A percentile compares a stretch with the other conserved stretches of the same genome.
These are phyloP conservation scores for Sipha maydis DNA, from an alignment of 2,888 invertebrate species.

Conservation along the genomic window DNA sequence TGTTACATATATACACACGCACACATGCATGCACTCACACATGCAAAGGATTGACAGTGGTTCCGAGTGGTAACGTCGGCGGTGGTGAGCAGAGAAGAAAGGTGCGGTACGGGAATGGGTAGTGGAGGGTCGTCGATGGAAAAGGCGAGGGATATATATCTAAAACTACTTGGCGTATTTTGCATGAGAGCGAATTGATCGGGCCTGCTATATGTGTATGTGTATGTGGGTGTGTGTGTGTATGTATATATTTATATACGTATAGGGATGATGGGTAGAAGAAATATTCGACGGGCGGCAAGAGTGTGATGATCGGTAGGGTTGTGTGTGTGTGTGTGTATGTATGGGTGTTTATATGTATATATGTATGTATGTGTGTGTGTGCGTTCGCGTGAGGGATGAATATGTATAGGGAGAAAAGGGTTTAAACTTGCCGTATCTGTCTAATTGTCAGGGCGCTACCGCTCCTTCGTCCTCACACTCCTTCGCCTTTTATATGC, in stretches of 20 bases:
- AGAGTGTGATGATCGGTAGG: conserved; percentile 46
- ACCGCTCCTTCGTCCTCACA: conserved; percentile 5
- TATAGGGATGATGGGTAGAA: conserved; percentile 53
- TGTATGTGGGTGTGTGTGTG: background rate
- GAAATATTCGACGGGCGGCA: conserved; percentile 58
- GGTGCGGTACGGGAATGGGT: background rate
- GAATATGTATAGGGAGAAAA: conserved; percentile 50
- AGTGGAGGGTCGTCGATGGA: conserved; percentile 45
- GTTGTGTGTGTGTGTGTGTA: background rate
- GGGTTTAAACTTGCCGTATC: conserved; percentile 64
- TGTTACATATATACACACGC: conserved; percentile 20
- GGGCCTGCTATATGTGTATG: conserved; percentile 27
- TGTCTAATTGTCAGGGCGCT: conserved; percentile 64
- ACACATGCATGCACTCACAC: background rate
- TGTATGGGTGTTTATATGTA: background rate
- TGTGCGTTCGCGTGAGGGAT: conserved; percentile 32
- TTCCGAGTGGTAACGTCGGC: conserved; percentile 2
- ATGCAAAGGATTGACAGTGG: conserved; percentile 49
- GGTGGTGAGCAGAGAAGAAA: background rate
- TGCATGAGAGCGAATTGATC: conserved; percentile 60
- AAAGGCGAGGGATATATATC: conserved; percentile 55
- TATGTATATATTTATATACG: conserved; percentile 17
- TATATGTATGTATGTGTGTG: conserved; percentile 21
- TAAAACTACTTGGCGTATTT: conserved; percentile 61
- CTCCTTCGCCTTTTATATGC: conserved; percentile 52